Base-by-base conservation (phyloP, 2,797 vertebrate species). In the Coregonus ussuriensis region DNA sequence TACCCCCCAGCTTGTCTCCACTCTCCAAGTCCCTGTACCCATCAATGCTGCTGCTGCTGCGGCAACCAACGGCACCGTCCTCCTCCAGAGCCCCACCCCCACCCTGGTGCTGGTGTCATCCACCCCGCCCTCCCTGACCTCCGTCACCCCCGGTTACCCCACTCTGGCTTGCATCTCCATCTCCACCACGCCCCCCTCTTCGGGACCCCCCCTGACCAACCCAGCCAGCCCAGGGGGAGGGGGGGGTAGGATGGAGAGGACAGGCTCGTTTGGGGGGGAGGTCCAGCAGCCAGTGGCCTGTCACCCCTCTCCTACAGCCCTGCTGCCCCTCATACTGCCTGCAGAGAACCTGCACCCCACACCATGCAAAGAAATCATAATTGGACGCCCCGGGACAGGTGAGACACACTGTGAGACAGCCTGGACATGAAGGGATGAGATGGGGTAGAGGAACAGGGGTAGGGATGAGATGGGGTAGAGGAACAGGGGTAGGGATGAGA, bases 321-420 rank as follows among this genome's bases (percentile, higher is more conserved):
- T 98, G 82, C 91, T 98, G 83, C 97, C 97, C 0, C 93, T 98
- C 75, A 95, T 97, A 81, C 95, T 98, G 77, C 96, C 96, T 15
- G 93, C 95, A 3, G 96, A 96, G 85, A 96, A 91, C 78, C 92
- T 95, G 81, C 96, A 97, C 85, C 97, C 96, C 0, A 93, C 93
- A 1, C 97, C 97, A 15, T 95, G 96, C 84, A 97, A 97, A 87
- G 96, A 97, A 86, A 96, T 98, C 91, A 96, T 98, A 87, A 97
- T 98, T 95, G 97, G 96, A 83, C 94, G 96, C 47, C 97, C 97
- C 35, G 97, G 97, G 82, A 97, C 97, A 91, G 97, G 97, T 98
- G 95, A 1, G 95, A 72, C 25, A 72, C 52, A 15, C 51, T 11
- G 9, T 13, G 62, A 47, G 41, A 47, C 41, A 47, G 41, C 41